phyloP scores from a whole-genome alignment of 2,797 vertebrate genomes.

The Propithecus perrieri region DNA sequence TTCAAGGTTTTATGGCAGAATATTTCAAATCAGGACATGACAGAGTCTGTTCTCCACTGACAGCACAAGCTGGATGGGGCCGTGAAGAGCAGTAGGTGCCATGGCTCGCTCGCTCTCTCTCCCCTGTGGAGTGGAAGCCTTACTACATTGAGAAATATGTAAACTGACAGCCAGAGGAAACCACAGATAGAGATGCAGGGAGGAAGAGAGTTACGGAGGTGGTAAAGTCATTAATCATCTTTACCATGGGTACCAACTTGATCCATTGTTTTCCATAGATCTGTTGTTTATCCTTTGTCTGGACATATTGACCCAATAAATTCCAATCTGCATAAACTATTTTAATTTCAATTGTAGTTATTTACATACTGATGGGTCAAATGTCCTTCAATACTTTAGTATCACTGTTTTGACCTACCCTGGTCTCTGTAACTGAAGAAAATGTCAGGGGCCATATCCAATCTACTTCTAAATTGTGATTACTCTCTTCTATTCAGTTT shows the following conservation, averaged over 20 bases:
- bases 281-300: not conserved
- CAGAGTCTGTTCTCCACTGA: not conserved
- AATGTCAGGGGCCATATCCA: not conserved
- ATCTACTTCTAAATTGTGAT: not conserved
- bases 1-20: not conserved
- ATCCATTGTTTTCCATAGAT: not conserved
- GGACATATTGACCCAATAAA: not conserved
- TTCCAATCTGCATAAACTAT: not conserved
- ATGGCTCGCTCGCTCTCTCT: not conserved
- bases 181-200: rapidly evolving
- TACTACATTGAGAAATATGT: not conserved
- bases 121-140: not conserved
- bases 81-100: not conserved
- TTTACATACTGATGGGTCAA: not conserved
- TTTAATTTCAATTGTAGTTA: not conserved
- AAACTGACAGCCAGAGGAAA: not conserved
- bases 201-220: rapidly evolving
- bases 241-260: not conserved
- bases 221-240: not conserved
- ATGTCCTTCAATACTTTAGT: not conserved
- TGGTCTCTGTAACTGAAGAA: not conserved
- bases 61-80: not conserved
- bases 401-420: not conserved
- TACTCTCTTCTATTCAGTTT: not conserved
- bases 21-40: not conserved